Conservation (phyloP, 1,140 invertebrate genomes). For the Drosophila chauvacae region DNA sequence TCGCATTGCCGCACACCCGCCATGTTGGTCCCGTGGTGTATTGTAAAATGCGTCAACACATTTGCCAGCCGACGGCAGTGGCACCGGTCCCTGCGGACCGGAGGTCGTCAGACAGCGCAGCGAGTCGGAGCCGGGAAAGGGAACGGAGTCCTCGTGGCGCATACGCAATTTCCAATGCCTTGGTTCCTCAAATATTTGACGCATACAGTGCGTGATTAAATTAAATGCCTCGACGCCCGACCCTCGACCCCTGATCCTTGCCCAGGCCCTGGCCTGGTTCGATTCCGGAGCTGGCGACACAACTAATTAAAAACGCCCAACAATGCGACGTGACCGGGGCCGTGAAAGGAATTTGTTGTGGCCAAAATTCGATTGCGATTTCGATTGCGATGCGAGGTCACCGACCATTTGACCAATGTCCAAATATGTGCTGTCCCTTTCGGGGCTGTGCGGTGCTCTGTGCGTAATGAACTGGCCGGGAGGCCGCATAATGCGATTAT, state of each 20-base stretch:
- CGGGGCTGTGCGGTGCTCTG: neutral
- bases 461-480: conserved; percentile 44
- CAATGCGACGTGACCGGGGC: conserved; percentile 53
- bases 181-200: conserved; percentile 71
- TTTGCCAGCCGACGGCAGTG: conserved; percentile 63
- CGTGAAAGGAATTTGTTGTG: conserved; percentile 42
- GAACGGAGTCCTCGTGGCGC: conserved; percentile 52
- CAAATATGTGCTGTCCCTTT: conserved; percentile 21
- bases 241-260: neutral
- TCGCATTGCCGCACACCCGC: conserved; percentile 10
- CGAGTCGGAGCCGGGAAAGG: neutral
- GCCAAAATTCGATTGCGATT: conserved; percentile 50
- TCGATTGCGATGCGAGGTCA: conserved; percentile 46
- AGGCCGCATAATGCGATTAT: conserved; percentile 70
- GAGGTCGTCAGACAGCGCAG: conserved; percentile 38
- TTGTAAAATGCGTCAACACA: conserved; percentile 82
- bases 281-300: conserved; percentile 48
- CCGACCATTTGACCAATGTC: conserved; percentile 41
- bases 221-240: conserved; percentile 34
- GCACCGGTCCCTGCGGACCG: conserved; percentile 35
- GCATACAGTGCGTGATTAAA: conserved; percentile 77
- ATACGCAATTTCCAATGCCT: conserved; percentile 75
- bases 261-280: conserved; percentile 33
- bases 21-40: conserved; percentile 72
- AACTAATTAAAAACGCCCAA: conserved; percentile 80